Conservation (phyloP, 2,113 vertebrate genomes). For the Sinosuthora webbiana region DNA sequence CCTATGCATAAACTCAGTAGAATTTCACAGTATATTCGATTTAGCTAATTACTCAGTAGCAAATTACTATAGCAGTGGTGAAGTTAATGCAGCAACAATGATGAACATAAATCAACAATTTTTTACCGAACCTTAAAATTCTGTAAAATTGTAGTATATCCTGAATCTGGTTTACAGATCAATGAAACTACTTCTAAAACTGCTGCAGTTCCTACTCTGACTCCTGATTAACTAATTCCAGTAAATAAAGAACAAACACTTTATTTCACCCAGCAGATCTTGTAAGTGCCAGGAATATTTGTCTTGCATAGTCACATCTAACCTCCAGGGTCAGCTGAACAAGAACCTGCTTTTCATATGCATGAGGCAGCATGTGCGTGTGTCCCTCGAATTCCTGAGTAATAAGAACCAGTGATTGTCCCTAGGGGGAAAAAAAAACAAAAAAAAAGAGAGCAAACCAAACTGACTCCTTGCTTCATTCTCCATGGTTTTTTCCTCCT, state of each 20-base stretch:
- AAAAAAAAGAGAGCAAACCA: neutral
- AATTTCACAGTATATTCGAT: neutral
- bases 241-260: neutral
- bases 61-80: neutral
- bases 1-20: neutral
- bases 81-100: neutral
- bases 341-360: conserved; percentile 43
- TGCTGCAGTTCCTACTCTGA: neutral
- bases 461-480: neutral
- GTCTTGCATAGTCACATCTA: conserved; percentile 12
- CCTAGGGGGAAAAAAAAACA: neutral
- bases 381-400: conserved; percentile 64
- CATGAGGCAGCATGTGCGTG: conserved; percentile 2
- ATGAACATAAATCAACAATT: neutral
- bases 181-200: neutral
- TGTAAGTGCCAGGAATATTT: neutral
- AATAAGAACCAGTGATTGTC: conserved; percentile 62
- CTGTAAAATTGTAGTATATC: neutral
- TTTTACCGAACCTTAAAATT: neutral
- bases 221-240: neutral
- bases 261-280: neutral
- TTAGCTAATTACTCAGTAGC: neutral
- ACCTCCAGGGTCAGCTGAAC: conserved; percentile 19
- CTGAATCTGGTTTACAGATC: neutral
- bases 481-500: neutral